These are phyloP conservation scores for Sussaba pulchella DNA, from an alignment of 2,888 invertebrate species.

Conservation along the genomic window DNA sequence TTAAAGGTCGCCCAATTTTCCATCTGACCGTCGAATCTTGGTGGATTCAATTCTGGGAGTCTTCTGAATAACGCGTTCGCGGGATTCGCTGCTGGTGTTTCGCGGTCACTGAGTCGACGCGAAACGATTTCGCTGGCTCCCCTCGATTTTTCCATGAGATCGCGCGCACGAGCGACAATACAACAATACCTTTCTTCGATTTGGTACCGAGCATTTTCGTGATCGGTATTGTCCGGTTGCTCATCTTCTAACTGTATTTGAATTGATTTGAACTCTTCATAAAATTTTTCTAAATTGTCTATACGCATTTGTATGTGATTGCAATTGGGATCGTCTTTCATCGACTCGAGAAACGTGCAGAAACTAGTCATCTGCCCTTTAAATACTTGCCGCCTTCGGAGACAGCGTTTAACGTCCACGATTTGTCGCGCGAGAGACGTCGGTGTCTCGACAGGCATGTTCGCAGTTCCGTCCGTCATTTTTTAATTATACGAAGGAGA, in stretches of 20 bases:
- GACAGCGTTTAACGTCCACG: not conserved
- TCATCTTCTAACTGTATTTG: slow-evolving; percentile 22
- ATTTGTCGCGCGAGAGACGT: not conserved
- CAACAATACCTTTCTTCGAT: slow-evolving; percentile 18
- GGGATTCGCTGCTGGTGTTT: not conserved
- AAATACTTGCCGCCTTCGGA: not conserved
- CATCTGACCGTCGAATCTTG: slow-evolving; percentile 65
- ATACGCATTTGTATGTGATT: slow-evolving; percentile 38
- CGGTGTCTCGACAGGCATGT: not conserved
- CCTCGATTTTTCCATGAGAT: slow-evolving; percentile 4
- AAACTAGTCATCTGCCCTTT: not conserved
- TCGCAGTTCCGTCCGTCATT: too few relatives aligned
- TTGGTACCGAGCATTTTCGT: slow-evolving; percentile 4
- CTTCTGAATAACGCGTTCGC: not conserved
- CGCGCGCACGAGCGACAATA: slow-evolving; percentile 21
- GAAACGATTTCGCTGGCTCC: not conserved
- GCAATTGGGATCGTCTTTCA: too few relatives aligned
- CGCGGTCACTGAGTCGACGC: too few relatives aligned
- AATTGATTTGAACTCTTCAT: slow-evolving; percentile 36
- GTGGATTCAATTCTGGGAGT: slow-evolving; percentile 60
- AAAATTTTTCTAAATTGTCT: slow-evolving; percentile 15
- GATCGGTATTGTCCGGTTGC: slow-evolving; percentile 28
- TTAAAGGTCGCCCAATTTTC: slow-evolving; percentile 67
- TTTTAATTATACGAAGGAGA: not conserved
- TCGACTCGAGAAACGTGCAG: too few relatives aligned